Base-by-base conservation (phyloP, 2,797 vertebrate species). In the Setipinna tenuifilis region DNA sequence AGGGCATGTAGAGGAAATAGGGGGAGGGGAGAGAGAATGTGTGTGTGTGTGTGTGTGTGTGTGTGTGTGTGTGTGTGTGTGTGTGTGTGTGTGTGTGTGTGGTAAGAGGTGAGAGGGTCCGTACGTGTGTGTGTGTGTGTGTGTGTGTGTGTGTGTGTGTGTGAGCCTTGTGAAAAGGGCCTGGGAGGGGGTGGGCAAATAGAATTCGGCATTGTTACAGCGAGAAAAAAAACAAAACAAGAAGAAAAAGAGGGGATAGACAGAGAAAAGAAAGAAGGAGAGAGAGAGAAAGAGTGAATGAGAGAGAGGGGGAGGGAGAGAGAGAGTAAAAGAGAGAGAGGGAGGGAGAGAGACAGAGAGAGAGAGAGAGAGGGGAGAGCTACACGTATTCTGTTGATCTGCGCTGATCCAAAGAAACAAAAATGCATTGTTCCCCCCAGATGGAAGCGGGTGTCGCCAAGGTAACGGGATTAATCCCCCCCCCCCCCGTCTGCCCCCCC, bases 381-480 rank as follows among this genome's bases (percentile, higher is more conserved):
- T 88, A 93, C 94, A 93, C 93, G 94, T 93, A 94, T 96, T 96
- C 96, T 96, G 93, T 92, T 93, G 97, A 99, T 98, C 97, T 97
- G 97, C 98, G 98, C 98, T 96, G 97, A 98, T 98, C 98, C 98
- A 97, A 96, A 97, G 96, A 97, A 99, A 99, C 98, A 99, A 99
- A 99, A 99, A 97, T 96, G 96, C 97, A 99, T 99, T 99, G 98
- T 99, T 99, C 98, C 97, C 97, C 97, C 94, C 98, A 99, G 98
- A 99, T 99, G 98, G 98, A 99, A 98, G 97, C 97, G 96, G 97
- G 97, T 98, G 98, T 99, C 98, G 97, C 97, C 98, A 97, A 99
- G 98, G 98, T 98, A 99, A 99, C 98, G 97, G 97, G 97, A 99
- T 99, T 99, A 99, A 99, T 99, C 98, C 98, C 97, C 97, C 96